These are phyloP conservation scores for Ammospiza caudacuta DNA, from an alignment of 2,113 vertebrate species.

Conservation along the genomic window DNA sequence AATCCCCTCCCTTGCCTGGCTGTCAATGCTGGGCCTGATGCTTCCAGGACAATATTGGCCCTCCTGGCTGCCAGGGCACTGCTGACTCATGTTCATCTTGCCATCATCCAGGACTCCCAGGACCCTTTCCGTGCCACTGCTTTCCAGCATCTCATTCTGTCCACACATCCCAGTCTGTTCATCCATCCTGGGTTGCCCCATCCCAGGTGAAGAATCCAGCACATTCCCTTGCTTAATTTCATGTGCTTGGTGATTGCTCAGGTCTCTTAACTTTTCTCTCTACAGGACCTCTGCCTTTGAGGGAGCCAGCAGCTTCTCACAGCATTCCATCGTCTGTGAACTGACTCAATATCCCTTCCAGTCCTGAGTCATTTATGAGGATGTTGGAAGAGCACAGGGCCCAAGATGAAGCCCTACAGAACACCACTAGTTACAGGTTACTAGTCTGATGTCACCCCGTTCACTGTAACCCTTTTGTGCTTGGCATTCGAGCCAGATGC, in stretches of 20 bases:
- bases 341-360: background rate
- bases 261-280: background rate
- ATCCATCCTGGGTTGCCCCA: background rate
- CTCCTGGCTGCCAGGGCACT: background rate
- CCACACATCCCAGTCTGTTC: too few relatives aligned
- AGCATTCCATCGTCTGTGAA: rapidly evolving
- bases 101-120: rapidly evolving
- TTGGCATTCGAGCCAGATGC: background rate
- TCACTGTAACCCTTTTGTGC: background rate
- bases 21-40: rapidly evolving
- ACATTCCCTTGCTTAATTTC: background rate
- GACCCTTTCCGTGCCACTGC: rapidly evolving
- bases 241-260: background rate
- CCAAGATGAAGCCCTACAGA: background rate
- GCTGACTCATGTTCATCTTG: rapidly evolving
- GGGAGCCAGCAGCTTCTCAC: background rate
- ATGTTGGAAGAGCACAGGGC: background rate
- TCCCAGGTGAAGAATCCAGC: background rate
- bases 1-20: background rate
- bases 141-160: background rate
- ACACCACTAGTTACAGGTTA: too few relatives aligned
- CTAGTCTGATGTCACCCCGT: background rate
- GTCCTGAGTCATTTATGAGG: background rate
- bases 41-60: rapidly evolving
- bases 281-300: background rate